These are phyloP conservation scores for Cottoperca gobio DNA, from an alignment of 2,797 vertebrate species.

Conservation along the genomic window DNA sequence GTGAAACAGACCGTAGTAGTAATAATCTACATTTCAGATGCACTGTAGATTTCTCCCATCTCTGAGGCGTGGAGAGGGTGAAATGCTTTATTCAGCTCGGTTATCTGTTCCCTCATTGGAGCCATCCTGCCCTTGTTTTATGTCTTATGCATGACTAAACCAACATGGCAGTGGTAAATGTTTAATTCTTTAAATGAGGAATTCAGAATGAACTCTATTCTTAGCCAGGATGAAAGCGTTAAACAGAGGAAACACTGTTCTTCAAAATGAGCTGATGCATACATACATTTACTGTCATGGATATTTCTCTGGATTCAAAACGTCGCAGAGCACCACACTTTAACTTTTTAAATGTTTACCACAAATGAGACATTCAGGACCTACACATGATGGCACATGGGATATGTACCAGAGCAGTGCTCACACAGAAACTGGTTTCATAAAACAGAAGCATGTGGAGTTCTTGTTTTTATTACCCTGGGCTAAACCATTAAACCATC, in stretches of 20 bases:
- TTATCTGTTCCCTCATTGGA: constrained; percentile 38
- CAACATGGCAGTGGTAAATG: constrained; percentile 52
- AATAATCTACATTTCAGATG: constrained; percentile 28
- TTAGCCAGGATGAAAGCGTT: constrained; percentile 20
- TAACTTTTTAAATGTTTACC: too few species aligned
- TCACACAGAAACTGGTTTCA: background rate
- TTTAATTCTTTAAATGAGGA: constrained; percentile 58
- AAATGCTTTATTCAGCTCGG: constrained; percentile 45
- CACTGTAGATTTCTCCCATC: constrained; percentile 19
- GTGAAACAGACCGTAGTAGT: constrained; percentile 58
- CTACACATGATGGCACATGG: background rate
- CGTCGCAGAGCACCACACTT: background rate
- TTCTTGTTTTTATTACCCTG: constrained; percentile 11
- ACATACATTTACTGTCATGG: background rate
- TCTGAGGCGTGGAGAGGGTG: constrained; percentile 2
- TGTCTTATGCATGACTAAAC: constrained; percentile 58
- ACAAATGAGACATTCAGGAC: background rate
- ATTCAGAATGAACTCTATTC: constrained; percentile 48
- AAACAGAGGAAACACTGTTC: background rate
- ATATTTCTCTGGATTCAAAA: background rate
- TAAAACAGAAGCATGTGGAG: constrained; percentile 7
- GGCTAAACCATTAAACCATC: constrained; percentile 4
- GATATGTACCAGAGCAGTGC: background rate
- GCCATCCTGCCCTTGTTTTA: constrained; percentile 38
- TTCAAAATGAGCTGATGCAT: constrained; percentile 16